Conservation (phyloP, 2,888 invertebrate genomes). For the Pocota personata region DNA sequence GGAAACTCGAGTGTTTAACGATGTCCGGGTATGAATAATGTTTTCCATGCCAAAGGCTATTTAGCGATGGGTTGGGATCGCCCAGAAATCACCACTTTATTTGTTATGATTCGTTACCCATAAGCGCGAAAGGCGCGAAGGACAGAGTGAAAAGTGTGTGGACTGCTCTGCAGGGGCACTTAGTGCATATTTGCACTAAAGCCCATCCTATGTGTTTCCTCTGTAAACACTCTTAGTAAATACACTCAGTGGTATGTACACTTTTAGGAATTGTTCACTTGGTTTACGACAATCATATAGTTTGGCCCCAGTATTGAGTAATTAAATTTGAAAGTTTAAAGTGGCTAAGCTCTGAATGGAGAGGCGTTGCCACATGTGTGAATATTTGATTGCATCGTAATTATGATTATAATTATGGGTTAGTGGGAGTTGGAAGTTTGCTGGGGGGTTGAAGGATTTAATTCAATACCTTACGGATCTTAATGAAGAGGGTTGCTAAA, state of each 20-base stretch:
- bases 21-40: slow-evolving; percentile 19
- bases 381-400: neutral
- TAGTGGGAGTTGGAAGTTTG: no score
- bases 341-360: neutral
- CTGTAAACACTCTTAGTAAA: slow-evolving; percentile 17
- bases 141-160: neutral
- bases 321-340: slow-evolving; percentile 6
- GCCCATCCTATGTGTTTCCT: neutral
- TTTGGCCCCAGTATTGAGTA: neutral
- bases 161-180: neutral
- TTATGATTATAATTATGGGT: neutral
- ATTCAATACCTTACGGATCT: neutral
- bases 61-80: neutral
- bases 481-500: neutral
- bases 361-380: neutral
- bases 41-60: slow-evolving; percentile 2
- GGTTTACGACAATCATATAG: neutral
- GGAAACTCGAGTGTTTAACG: neutral
- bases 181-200: slow-evolving; percentile 5
- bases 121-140: neutral
- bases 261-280: neutral
- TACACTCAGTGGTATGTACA: slow-evolving; percentile 4
- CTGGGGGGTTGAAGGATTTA: neutral
- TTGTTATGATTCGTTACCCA: slow-evolving; percentile 10
- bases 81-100: neutral